Evolutionary conservation across 1,140 invertebrate genomes (phyloP).

Genomic region (Dufourea novaeangliae): DNA sequence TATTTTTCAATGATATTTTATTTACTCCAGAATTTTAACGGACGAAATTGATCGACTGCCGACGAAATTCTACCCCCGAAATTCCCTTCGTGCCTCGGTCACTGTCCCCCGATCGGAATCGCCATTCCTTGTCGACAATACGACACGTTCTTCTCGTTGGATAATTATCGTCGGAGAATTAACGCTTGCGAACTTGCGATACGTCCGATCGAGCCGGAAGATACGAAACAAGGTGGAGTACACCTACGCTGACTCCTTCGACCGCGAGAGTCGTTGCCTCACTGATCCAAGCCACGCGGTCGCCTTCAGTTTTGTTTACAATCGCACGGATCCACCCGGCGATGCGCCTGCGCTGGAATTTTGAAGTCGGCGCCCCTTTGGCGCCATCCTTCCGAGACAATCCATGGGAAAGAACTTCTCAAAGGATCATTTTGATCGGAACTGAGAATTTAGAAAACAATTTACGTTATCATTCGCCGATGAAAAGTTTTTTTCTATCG

Average conservation of each 20-base stretch:
- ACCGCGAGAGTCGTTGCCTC: constrained; percentile 67
- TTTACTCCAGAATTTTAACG: neutral
- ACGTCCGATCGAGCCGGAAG: constrained; percentile 13
- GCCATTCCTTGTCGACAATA: constrained; percentile 19
- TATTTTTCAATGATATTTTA: neutral
- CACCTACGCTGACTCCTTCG: constrained; percentile 44
- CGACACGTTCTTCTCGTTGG: constrained; percentile 53
- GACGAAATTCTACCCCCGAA: neutral
- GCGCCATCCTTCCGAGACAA: constrained; percentile 24
- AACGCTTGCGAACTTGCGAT: constrained; percentile 42
- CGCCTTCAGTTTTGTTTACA: constrained; percentile 75
- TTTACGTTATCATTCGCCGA: no score
- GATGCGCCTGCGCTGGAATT: constrained; percentile 35
- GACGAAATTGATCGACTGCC: constrained; percentile 14
- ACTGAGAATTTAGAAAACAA: no score
- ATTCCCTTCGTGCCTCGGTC: constrained; percentile 18
- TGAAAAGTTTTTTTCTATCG: no score
- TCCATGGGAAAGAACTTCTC: neutral
- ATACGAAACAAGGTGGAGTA: neutral
- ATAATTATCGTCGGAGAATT: constrained; percentile 29
- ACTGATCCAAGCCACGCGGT: constrained; percentile 76
- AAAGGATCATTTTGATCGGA: no score
- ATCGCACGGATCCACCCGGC: neutral
- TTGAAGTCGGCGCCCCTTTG: constrained; percentile 25
- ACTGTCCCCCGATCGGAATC: neutral